Evolutionary conservation across 2,888 invertebrate genomes (phyloP), one percentile per base, ranked within the genome.

Genomic region (Agrochola circellaris): DNA sequence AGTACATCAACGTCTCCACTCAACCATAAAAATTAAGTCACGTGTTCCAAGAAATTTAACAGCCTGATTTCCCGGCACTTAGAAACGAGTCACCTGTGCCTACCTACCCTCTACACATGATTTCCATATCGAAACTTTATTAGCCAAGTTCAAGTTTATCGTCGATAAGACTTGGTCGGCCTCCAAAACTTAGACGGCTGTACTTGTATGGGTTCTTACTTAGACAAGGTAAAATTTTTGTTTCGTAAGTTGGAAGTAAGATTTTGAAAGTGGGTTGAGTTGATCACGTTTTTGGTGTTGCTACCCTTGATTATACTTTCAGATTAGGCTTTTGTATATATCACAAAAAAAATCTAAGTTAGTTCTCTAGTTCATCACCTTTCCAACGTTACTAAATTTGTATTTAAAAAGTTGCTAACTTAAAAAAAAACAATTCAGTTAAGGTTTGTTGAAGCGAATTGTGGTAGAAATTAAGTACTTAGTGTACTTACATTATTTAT

Each of bases 121-220:
- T 77, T 82, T 71, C 67, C 65, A 60, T 72, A 80, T 77, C 48
- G 34, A 69, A 77, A 73, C 48, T 86, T 86, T 83, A 69, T 51
- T 51, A 75, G 26, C 13, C 13, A 65, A 77, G 48, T 66, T 75
- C 54, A 60, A 75, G 72, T 74, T 86, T 83, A 74, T 48, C 7
- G 66, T 23, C 73, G 26, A 73, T 79, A 77, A 74, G 83, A 83
- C 45, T 74, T 38, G 58, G 56, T 62, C 17, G 71, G 26, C 73
- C 69, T 69, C 64, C 38, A 69, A 73, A 85, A 77, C 54, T 80
- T 71, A 30, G 5, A 15, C 42, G 13, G 23, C 13, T 71, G n/a
- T 75, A 75, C 74, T 73, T 84, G 83, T 83, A 71, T 68, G 74
- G 80, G 2, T 51, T 76, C 79, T 26, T 54, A 65, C 15, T 69